Evolutionary conservation across 2,888 invertebrate species (phyloP).

Genomic region (Eudasyphora cyanicolor): DNA sequence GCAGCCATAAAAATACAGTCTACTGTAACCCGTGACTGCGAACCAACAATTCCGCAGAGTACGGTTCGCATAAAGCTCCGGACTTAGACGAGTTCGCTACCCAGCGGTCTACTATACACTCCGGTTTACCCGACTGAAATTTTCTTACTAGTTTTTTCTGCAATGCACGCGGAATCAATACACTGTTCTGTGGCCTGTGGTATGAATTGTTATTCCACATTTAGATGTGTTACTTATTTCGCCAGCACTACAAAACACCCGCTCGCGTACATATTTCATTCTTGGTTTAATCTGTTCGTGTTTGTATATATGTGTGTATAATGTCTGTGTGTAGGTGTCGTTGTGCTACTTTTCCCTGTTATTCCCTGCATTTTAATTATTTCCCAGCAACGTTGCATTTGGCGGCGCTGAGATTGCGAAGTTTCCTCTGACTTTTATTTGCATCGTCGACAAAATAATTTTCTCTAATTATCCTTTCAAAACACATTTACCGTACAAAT

Average conservation of each 20-base stretch:
- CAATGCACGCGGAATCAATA: too few relatives aligned
- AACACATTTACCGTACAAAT: constrained; percentile 41
- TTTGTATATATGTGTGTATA: not conserved
- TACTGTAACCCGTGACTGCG: too few relatives aligned
- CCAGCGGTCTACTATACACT: too few relatives aligned
- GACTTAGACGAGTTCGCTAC: too few relatives aligned
- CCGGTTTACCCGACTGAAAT: too few relatives aligned
- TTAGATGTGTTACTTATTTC: not conserved
- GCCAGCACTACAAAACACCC: not conserved
- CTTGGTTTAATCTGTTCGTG: not conserved
- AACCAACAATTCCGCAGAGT: too few relatives aligned
- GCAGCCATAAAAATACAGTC: too few relatives aligned
- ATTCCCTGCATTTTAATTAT: not conserved
- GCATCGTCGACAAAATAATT: constrained; percentile 52
- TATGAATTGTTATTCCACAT: not conserved
- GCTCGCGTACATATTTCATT: not conserved
- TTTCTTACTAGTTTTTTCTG: too few relatives aligned
- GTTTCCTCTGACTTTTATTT: constrained; percentile 31
- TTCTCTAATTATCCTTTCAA: constrained; percentile 54
- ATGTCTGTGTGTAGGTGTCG: not conserved
- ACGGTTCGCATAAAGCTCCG: too few relatives aligned
- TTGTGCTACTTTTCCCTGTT: not conserved
- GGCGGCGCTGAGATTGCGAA: constrained; percentile 32
- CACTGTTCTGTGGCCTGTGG: not conserved
- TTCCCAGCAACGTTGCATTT: constrained; percentile 2